Evolutionary conservation across 1,140 invertebrate genomes (phyloP).

Genomic region (Ceratosolen solmsi): DNA sequence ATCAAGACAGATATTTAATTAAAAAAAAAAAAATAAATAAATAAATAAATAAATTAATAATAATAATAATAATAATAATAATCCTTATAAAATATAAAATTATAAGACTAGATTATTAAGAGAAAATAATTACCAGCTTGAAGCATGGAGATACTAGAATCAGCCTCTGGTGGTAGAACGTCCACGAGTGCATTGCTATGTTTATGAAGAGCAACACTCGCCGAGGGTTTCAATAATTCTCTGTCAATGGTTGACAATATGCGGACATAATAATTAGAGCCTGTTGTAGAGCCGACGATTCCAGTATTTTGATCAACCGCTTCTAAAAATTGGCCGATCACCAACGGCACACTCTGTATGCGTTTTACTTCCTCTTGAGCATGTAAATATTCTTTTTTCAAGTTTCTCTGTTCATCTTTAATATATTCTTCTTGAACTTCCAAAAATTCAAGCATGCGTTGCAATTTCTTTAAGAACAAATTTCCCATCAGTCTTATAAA

Average conservation of each 20-base stretch:
- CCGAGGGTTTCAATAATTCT: conserved; percentile 95
- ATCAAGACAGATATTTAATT: background rate
- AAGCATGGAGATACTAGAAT: conserved; percentile 97
- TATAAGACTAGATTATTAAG: no score
- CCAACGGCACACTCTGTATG: conserved; percentile 97
- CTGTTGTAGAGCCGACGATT: conserved; percentile 86
- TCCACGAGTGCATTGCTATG: conserved; percentile 98
- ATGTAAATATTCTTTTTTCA: conserved; percentile 98
- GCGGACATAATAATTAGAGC: conserved; percentile 98
- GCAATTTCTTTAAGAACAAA: conserved; percentile 83
- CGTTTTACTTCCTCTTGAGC: conserved; percentile 98
- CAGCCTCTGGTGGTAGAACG: conserved; percentile 97
- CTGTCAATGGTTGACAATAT: conserved; percentile 96
- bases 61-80: no score
- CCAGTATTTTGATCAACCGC: conserved; percentile 98
- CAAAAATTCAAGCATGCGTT: conserved; percentile 95
- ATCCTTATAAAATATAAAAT: no score
- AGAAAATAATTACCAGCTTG: conserved; percentile 80
- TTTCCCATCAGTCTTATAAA: background rate
- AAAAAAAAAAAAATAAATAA: no score
- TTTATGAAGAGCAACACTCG: conserved; percentile 97
- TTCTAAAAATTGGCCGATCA: conserved; percentile 98
- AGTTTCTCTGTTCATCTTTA: conserved; percentile 97
- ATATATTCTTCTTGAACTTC: conserved; percentile 99
- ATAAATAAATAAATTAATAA: background rate